Conservation (phyloP, 1,140 invertebrate species). For the Notospermus geniculatus region DNA sequence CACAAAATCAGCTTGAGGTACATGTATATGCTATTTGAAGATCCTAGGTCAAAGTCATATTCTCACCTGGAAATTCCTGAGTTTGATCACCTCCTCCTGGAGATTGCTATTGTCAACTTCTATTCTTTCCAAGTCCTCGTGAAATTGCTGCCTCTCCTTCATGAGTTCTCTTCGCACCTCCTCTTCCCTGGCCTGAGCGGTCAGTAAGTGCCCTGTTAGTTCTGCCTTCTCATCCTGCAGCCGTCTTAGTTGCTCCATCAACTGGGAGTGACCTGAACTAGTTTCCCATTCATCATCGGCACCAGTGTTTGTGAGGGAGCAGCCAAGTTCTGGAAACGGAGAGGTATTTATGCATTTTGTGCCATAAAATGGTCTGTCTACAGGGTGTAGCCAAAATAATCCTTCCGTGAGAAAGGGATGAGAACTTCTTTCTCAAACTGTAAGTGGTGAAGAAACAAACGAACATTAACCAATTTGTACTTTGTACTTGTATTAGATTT, state of each 20-base stretch:
- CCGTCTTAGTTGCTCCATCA: conserved; percentile 28
- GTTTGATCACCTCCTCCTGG: conserved; percentile 37
- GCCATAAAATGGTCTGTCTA: background rate
- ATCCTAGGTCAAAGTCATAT: no score
- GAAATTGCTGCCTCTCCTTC: conserved; percentile 28
- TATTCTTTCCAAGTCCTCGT: conserved; percentile 22
- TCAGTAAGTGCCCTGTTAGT: conserved; percentile 48
- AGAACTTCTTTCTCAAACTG: no score
- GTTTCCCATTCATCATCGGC: no score
- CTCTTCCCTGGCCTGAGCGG: conserved; percentile 39
- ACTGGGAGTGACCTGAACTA: conserved; percentile 13
- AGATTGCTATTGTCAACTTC: conserved; percentile 36
- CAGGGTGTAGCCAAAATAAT: background rate
- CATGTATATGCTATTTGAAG: conserved; percentile 24
- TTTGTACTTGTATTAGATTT: no score
- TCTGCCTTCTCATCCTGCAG: conserved; percentile 38
- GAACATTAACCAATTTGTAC: no score
- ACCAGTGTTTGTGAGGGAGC: no score
- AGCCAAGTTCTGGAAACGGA: no score
- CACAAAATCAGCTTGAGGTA: background rate
- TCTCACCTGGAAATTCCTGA: conserved; percentile 47
- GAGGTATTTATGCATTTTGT: no score
- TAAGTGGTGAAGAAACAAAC: no score
- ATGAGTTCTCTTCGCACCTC: conserved; percentile 53
- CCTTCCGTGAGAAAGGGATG: no score